Evolutionary conservation across 2,888 invertebrate genomes (phyloP), one percentile per base, ranked within the genome.

Genomic region (Drosophila eohydei): DNA sequence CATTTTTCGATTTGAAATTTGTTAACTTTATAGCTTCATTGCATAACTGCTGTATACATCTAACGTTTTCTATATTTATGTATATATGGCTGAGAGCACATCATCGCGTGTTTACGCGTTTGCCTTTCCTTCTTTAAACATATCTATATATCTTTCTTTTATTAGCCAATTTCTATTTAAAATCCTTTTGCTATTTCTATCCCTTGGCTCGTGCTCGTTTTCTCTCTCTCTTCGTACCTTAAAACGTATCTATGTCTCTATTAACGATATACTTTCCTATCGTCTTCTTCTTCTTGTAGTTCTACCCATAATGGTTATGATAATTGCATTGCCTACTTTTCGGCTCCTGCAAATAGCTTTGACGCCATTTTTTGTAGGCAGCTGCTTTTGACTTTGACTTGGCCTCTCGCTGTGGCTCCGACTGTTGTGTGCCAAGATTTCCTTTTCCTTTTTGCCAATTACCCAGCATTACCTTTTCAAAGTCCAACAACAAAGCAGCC

Each of bases 291-390:
- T 32, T 34, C n/a, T 51, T 21, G 40, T 48, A 50, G 21, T 44
- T 52, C 41, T 61, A 3, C 28, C 59, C 72, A 63, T 68, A 74
- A 74, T 74, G 68, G 59, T 74, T 73, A 74, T 74, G 74, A 74
- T 74, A 74, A 74, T 74, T 74, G 74, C 74, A 69, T 74, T 61
- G 74, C 69, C 73, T 73, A 73, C 74, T 74, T 73, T 69, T 73
- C 40, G 40, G 52, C 63, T 48, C 36, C 36, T 46, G 59, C 55
- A 57, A 68, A 72, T 63, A 21, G 60, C 63, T 64, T 65, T 62
- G 57, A 69, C 62, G 70, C 71, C 63, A 63, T 65, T 72, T 48
- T 64, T 59, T 44, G 26, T 46, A 61, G 63, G 52, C 70, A 68
- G 43, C 61, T 71, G 56, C 34, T 51, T 46, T 44, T 46, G 60